Percentiles rank a stretch among this genome's conserved stretches.
Evolutionary conservation across 2,113 vertebrate genomes (phyloP).

Genomic region (Erythrolamprus reginae): DNA sequence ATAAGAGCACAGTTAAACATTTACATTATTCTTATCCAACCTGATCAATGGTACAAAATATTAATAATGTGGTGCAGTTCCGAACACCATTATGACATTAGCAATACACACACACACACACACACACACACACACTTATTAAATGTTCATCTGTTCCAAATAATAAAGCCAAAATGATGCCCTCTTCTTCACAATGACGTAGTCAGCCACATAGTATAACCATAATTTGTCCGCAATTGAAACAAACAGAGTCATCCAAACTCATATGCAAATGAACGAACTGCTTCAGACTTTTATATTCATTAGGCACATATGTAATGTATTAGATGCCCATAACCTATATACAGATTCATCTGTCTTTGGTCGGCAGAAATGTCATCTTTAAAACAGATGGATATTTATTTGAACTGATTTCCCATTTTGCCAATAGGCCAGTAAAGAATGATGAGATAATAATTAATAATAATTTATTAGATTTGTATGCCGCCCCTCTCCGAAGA

Average conservation of each 20-base stretch:
- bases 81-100: background rate
- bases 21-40: slow-evolving; percentile 60
- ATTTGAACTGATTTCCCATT: background rate
- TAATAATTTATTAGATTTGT: too few species aligned
- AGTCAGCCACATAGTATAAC: background rate
- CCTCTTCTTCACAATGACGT: background rate
- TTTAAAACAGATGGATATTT: background rate
- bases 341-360: slow-evolving; percentile 4
- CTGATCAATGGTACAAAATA: slow-evolving; percentile 32
- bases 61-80: slow-evolving; percentile 22
- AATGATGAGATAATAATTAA: background rate
- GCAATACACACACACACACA: background rate
- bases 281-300: slow-evolving; percentile 24
- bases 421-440: background rate
- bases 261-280: background rate
- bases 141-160: background rate
- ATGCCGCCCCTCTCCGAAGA: too few species aligned
- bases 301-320: slow-evolving; percentile 20
- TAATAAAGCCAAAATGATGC: background rate
- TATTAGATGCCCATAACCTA: slow-evolving; percentile 11
- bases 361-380: background rate
- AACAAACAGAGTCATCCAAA: background rate
- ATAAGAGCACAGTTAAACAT: slow-evolving; percentile 63
- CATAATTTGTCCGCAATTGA: slow-evolving; percentile 6
- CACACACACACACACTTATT: background rate